A percentile compares a stretch with the other conserved stretches of the same genome.
Conservation (phyloP, 1,140 invertebrate genomes). For the Orussus abietinus region DNA sequence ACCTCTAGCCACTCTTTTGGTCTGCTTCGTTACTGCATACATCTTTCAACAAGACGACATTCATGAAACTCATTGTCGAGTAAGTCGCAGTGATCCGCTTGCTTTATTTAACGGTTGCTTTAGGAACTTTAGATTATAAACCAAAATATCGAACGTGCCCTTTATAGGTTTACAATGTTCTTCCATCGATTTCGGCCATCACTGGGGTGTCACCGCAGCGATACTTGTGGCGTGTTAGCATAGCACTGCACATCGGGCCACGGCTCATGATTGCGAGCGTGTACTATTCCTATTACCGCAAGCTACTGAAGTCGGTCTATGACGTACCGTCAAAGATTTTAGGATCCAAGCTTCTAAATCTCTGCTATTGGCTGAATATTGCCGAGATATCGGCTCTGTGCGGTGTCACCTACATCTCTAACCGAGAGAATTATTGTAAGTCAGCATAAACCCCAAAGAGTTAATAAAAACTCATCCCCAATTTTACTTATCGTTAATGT, state of each 20-base stretch:
- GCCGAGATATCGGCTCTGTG: conserved; percentile 78
- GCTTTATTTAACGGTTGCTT: no score
- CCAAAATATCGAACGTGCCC: no score
- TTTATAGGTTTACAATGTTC: conserved; percentile 90
- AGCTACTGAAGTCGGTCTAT: conserved; percentile 59
- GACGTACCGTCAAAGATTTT: conserved; percentile 50
- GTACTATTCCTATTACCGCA: conserved; percentile 77
- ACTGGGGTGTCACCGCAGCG: conserved; percentile 86
- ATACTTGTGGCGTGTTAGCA: conserved; percentile 88
- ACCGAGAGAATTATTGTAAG: conserved; percentile 93
- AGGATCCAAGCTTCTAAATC: conserved; percentile 61
- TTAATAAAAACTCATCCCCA: background rate
- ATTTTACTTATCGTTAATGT: background rate
- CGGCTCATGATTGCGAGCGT: conserved; percentile 79
- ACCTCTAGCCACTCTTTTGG: conserved; percentile 73
- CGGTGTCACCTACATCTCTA: conserved; percentile 89
- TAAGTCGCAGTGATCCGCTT: no score
- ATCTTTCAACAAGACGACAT: conserved; percentile 88
- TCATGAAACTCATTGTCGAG: conserved; percentile 87
- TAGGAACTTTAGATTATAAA: background rate
- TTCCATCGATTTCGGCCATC: conserved; percentile 88
- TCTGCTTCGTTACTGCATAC: conserved; percentile 82
- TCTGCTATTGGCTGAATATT: conserved; percentile 81
- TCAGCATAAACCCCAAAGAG: conserved; percentile 32
- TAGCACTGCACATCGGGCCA: conserved; percentile 85